Conservation (phyloP, 2,888 invertebrate genomes). For the Clivina fossor region DNA sequence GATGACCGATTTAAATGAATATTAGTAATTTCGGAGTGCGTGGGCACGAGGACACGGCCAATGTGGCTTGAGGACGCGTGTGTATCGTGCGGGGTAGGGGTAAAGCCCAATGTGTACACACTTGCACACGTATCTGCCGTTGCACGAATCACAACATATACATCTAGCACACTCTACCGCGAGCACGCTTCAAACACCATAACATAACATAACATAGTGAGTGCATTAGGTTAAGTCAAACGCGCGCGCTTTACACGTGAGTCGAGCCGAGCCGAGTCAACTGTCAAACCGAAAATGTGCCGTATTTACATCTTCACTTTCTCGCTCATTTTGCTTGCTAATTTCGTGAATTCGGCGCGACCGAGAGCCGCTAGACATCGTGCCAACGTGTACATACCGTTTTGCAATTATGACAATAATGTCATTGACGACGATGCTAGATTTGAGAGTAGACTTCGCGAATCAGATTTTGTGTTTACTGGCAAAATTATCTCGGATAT, state of each 20-base stretch:
- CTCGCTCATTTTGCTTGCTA: conserved; percentile 13
- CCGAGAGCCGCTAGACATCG: conserved; percentile 29
- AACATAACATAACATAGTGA: background rate
- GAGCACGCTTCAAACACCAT: background rate
- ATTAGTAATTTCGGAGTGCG: conserved; percentile 22
- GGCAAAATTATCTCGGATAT: conserved; percentile 51
- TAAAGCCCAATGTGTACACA: background rate
- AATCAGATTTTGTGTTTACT: conserved; percentile 49
- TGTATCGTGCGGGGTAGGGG: conserved; percentile 9
- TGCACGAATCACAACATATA: background rate
- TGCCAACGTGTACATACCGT: conserved; percentile 43
- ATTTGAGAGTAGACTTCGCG: conserved; percentile 44
- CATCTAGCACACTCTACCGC: background rate
- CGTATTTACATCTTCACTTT: conserved; percentile 29
- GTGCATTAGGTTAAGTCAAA: conserved; percentile 1
- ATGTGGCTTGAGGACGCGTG: conserved; percentile 7
- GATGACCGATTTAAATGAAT: conserved; percentile 9
- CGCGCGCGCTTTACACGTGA: no score
- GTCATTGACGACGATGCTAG: conserved; percentile 47
- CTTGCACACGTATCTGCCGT: conserved; percentile 3
- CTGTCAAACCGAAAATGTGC: conserved; percentile 21
- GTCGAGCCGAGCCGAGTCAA: background rate
- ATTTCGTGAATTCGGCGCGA: conserved; percentile 26
- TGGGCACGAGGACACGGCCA: conserved; percentile 23
- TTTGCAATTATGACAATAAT: conserved; percentile 50